Percentiles rank a stretch among this genome's conserved stretches.
Evolutionary conservation across 2,888 invertebrate species (phyloP).

Genomic region (Plusia festucae): DNA sequence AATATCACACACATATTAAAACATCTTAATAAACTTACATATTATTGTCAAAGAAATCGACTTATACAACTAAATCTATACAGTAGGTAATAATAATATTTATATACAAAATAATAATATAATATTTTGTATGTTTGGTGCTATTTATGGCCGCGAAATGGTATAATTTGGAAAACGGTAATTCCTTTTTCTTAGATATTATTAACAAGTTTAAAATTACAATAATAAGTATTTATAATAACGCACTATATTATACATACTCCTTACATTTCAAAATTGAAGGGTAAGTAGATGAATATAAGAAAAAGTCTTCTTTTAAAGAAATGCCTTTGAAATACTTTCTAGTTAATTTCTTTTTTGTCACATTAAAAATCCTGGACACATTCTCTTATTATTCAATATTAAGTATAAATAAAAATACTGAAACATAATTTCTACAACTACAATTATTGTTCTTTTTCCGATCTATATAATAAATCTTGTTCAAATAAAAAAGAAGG

Average conservation of each 20-base stretch:
- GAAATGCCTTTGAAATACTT: background rate
- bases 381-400: conserved; percentile 14
- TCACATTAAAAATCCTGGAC: conserved; percentile 5
- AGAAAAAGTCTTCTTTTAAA: background rate
- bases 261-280: background rate
- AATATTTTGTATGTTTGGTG: conserved; percentile 55
- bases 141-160: conserved; percentile 51
- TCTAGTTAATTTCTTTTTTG: background rate
- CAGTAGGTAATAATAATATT: conserved; percentile 22
- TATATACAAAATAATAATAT: conserved; percentile 40
- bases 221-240: background rate
- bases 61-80: conserved; percentile 39
- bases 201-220: conserved; percentile 9
- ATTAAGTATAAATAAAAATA: conserved; percentile 42
- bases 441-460: conserved; percentile 11
- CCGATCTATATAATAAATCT: background rate
- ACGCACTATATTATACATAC: conserved; percentile 10
- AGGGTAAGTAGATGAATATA: background rate
- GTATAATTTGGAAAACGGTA: conserved; percentile 18
- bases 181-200: conserved; percentile 9
- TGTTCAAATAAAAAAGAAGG: background rate
- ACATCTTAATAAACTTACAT: background rate
- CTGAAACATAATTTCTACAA: conserved; percentile 34
- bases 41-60: conserved; percentile 37
- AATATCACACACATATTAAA: background rate